These are phyloP conservation scores for Colossoma macropomum DNA, from an alignment of 2,113 vertebrate genomes.

Conservation along the genomic window DNA sequence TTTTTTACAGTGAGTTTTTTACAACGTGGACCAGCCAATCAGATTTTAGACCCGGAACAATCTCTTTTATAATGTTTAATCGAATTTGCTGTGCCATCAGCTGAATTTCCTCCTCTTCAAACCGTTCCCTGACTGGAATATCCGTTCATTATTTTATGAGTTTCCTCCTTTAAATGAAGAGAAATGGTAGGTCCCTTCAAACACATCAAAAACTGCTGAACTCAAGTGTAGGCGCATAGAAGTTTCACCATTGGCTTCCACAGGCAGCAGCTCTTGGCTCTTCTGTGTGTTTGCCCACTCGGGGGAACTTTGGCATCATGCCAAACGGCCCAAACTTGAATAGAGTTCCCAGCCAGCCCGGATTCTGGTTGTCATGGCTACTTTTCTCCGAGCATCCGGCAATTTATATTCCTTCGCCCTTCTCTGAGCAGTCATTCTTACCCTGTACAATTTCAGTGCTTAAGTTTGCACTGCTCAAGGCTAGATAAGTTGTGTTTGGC, in stretches of 20 bases:
- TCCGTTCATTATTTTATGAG: neutral
- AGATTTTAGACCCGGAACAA: too few species aligned
- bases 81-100: too few species aligned
- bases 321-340: constrained; percentile 52
- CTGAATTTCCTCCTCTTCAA: too few species aligned
- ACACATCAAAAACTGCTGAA: neutral
- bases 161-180: neutral
- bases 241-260: constrained; percentile 12
- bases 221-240: neutral
- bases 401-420: constrained; percentile 54
- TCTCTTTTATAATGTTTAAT: too few species aligned
- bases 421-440: constrained; percentile 35
- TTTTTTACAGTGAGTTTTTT: too few species aligned
- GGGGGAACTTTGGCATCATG: constrained; percentile 43
- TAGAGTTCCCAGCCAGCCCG: constrained; percentile 56
- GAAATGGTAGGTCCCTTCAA: neutral
- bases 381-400: constrained; percentile 52
- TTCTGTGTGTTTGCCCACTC: constrained; percentile 38
- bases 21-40: too few species aligned
- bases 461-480: constrained; percentile 19
- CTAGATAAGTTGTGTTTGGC: constrained; percentile 4
- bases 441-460: constrained; percentile 35
- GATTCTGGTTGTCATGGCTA: constrained; percentile 59
- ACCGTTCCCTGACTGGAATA: neutral
- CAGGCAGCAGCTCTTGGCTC: constrained; percentile 20